Conservation (phyloP, 1,140 invertebrate species). For the Littorina saxatilis region DNA sequence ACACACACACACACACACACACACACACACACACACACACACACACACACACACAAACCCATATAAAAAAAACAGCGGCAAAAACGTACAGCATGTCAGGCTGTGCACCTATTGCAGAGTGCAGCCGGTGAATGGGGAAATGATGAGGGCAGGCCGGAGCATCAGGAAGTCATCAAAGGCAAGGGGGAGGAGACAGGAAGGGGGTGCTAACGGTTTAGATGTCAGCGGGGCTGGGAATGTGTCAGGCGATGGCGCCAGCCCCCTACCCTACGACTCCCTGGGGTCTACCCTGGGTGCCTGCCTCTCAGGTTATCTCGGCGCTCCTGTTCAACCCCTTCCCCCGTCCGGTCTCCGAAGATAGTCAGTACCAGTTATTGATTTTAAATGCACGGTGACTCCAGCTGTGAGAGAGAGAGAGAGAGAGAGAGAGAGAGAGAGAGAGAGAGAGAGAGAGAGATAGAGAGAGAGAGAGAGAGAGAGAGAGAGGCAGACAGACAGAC, state of each 20-base stretch:
- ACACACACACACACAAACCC: neutral
- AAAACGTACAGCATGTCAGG: too few relatives aligned
- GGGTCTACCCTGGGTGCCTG: neutral
- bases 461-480: too few relatives aligned
- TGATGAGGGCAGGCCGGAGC: neutral
- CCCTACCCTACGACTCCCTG: neutral
- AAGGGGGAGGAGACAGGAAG: too few relatives aligned
- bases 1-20: conserved; percentile 17
- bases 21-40: conserved; percentile 8
- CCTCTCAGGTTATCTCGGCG: neutral
- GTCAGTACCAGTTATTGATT: too few relatives aligned
- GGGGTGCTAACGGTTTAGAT: conserved; percentile 7
- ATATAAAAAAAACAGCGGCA: too few relatives aligned
- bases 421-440: too few relatives aligned
- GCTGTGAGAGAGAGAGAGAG: neutral
- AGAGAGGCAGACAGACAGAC: too few relatives aligned
- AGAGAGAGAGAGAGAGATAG: too few relatives aligned
- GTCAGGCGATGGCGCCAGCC: neutral
- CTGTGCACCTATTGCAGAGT: too few relatives aligned
- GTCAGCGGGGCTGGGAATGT: too few relatives aligned
- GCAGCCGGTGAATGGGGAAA: too few relatives aligned
- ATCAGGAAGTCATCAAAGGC: neutral
- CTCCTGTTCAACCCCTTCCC: neutral
- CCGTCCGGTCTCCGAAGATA: neutral
- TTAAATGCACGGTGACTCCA: too few relatives aligned